Base-by-base conservation (phyloP, 2,797 vertebrate species). In the Zenarchopterus dispar region DNA sequence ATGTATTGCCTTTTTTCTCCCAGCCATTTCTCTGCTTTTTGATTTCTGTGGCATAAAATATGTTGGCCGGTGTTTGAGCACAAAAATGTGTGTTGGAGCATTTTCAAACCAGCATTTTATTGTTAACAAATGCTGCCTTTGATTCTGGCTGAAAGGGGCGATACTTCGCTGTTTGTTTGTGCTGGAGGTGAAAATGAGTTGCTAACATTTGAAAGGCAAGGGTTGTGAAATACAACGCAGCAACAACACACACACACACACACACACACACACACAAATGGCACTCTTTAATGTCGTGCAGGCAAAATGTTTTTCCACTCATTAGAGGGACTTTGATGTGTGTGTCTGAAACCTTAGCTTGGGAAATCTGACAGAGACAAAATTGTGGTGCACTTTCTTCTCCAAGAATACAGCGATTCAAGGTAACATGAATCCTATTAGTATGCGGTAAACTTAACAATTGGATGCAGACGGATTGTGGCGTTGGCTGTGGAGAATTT, bases 111-210 rank as follows among this genome's bases (percentile, higher is more conserved):
- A 82, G 86, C 75, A 53, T 91, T 93, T 93, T 92, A 92, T 91
- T 93, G 90, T 83, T 91, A 93, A 92, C 91, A 93, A 93, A 93
- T 92, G 92, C 87, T 84, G 86, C 81, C 83, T 93, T 92, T 93
- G 90, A 92, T 91, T 87, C 60, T 66, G 75, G 85, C 86, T 85
- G 78, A 86, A 87, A 88, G 58, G 81, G 77, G 78, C 80, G 65
- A 89, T 86, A 84, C 78, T 83, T 85, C 44, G 79, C 68, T 87
- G 90, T 91, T 92, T 91, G 89, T 92, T 93, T 92, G 90, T 88
- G 88, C 91, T 92, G 93, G 91, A 93, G 91, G 91, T 92, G 91
- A 91, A 93, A 93, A 91, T 84, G 89, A 89, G 81, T 91, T 89
- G 80, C 82, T 89, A 87, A 88, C 85, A 80, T 88, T 80, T 88